Percentiles rank a stretch among this genome's conserved stretches.
Conservation (phyloP, 2,113 vertebrate species). For the Bubo blakistoni region DNA sequence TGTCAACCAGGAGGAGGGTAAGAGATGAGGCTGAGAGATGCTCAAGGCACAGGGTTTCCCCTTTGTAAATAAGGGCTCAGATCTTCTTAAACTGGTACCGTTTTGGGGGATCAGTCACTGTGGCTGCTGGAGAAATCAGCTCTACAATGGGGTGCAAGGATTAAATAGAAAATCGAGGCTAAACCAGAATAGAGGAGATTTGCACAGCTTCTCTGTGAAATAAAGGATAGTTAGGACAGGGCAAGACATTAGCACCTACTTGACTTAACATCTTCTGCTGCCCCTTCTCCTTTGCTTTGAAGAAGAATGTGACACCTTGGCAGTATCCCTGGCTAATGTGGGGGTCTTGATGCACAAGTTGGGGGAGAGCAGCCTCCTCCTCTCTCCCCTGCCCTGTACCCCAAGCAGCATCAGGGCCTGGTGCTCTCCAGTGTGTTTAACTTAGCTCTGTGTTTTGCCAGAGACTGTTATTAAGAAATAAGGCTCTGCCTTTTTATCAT, state of each 20-base stretch:
- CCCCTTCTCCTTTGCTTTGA: background rate
- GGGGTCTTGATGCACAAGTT: background rate
- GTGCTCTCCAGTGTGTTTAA: background rate
- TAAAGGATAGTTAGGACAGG: background rate
- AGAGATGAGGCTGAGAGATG: background rate
- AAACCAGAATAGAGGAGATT: background rate
- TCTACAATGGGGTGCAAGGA: rapidly evolving
- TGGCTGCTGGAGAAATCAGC: background rate
- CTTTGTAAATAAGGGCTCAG: rapidly evolving
- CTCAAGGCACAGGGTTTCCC: background rate
- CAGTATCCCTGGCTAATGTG: background rate
- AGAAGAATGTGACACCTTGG: too few relatives aligned
- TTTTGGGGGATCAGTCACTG: background rate
- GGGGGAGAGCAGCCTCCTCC: background rate
- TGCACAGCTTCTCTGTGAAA: background rate
- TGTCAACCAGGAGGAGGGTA: rapidly evolving
- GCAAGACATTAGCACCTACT: background rate
- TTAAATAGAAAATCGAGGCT: background rate
- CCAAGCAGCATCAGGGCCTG: background rate
- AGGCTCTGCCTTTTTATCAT: slow-evolving; percentile 42
- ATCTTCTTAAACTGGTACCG: background rate
- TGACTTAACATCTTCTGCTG: background rate
- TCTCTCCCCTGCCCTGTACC: background rate
- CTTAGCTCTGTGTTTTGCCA: background rate
- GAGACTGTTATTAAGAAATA: slow-evolving; percentile 24